phyloP scores from a whole-genome alignment of 2,888 invertebrate species.

The Hermodice carunculata region DNA sequence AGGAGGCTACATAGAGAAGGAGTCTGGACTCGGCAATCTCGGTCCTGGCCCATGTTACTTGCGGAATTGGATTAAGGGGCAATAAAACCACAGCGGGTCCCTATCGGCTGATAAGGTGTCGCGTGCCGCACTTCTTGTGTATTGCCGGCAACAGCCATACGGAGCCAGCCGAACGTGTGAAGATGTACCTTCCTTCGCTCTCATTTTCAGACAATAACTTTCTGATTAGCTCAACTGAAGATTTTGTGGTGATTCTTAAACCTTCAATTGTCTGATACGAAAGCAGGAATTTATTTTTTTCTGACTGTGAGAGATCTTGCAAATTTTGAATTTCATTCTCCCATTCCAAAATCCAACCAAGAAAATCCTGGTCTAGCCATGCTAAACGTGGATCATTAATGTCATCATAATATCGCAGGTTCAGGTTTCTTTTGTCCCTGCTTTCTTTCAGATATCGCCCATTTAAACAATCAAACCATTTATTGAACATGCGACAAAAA shows the following conservation, averaged over 20 bases:
- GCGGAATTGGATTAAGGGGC: no score
- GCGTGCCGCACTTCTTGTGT: no score
- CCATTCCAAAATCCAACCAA: conserved; percentile 4
- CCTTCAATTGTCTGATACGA: conserved; percentile 4
- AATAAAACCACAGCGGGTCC: no score
- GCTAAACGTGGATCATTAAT: not conserved
- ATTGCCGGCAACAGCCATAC: no score
- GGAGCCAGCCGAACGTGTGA: no score
- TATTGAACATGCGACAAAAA: not conserved
- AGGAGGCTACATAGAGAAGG: no score
- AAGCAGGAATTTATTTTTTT: not conserved
- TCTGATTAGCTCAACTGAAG: not conserved
- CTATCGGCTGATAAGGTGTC: no score
- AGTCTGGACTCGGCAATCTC: no score
- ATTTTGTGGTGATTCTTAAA: not conserved
- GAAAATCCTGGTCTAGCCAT: not conserved
- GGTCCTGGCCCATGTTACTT: no score
- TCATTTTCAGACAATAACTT: not conserved
- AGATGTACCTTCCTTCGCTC: not conserved
- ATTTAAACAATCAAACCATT: conserved; percentile 13
- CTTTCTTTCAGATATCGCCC: not conserved
- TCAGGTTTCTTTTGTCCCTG: not conserved
- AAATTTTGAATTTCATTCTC: not conserved
- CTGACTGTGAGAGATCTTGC: not conserved
- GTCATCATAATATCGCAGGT: not conserved